Evolutionary conservation across 1,140 invertebrate species (phyloP), one percentile per base, ranked within the genome.

Genomic region (Scylla paramamosain): DNA sequence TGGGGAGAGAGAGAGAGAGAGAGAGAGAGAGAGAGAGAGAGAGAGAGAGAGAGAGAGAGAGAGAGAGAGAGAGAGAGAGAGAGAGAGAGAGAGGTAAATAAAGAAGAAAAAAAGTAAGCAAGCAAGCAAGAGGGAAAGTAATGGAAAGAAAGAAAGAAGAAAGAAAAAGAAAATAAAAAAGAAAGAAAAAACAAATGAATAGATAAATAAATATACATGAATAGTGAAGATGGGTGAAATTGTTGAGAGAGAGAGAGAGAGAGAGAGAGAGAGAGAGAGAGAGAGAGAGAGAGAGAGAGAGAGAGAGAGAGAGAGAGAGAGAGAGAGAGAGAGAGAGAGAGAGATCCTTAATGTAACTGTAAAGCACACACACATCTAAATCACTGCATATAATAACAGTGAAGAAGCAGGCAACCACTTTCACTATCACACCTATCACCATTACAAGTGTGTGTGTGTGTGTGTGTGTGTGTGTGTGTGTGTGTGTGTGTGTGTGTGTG

Each of bases 251-350:
- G 45, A 45, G 20, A 90, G 84, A 87, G 84, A 87, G 28, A 87
- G 84, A 87, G 84, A 87, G 28, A 87, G 32, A 89, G 87, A 39
- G 32, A 89, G 32, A 89, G 31, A 89, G 8, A 89, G 29, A 39
- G 32, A 89, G 32, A 89, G 32, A 89, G 32, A 89, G 32, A 89
- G 84, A 87, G 84, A 87, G 84, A 87, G 84, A 87, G 84, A 87
- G 84, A 87, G 84, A 87, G 84, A 87, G n/a, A 87, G 28, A 87
- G n/a, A 87, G 84, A 87, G n/a, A 87, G 84, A 87, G n/a, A 87
- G 84, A 87, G n/a, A 87, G 84, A 86, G 88, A 90, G 31, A 90
- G 7, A 39, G 89, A 46, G 14, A 7, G 20, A 39, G 16, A 39
- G 14, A 45, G 14, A 90, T 39, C 45, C 29, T 20, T 4, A 90